These are phyloP conservation scores for Panurus biarmicus DNA, from an alignment of 2,113 vertebrate genomes.

Conservation along the genomic window DNA sequence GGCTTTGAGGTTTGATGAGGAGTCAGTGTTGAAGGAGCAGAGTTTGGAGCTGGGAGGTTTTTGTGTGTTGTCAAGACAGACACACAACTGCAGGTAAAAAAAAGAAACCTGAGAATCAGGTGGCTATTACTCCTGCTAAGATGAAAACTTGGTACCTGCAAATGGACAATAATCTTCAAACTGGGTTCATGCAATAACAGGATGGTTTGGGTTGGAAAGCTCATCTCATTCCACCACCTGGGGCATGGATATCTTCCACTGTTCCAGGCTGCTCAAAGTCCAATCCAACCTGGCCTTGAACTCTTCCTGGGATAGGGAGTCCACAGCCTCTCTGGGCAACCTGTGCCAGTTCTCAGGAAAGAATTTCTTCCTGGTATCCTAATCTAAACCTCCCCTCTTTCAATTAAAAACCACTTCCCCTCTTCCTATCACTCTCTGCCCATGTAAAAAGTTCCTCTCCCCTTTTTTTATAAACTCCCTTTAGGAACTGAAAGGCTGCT, in stretches of 20 bases:
- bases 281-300: neutral
- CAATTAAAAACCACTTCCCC: neutral
- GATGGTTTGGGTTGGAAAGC: neutral
- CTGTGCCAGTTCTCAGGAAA: neutral
- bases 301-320: neutral
- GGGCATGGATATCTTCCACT: neutral
- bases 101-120: neutral
- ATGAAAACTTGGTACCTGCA: neutral
- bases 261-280: neutral
- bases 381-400: neutral
- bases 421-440: neutral
- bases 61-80: neutral
- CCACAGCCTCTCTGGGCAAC: neutral
- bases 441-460: neutral
- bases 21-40: neutral
- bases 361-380: neutral
- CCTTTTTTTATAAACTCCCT: neutral
- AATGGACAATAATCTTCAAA: neutral
- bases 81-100: neutral
- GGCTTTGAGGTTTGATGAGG: neutral
- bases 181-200: fast-evolving
- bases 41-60: neutral
- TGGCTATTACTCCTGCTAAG: neutral
- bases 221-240: neutral
- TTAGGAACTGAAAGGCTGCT: neutral